These are phyloP conservation scores for Solea solea DNA, from an alignment of 2,113 vertebrate species.

Conservation along the genomic window DNA sequence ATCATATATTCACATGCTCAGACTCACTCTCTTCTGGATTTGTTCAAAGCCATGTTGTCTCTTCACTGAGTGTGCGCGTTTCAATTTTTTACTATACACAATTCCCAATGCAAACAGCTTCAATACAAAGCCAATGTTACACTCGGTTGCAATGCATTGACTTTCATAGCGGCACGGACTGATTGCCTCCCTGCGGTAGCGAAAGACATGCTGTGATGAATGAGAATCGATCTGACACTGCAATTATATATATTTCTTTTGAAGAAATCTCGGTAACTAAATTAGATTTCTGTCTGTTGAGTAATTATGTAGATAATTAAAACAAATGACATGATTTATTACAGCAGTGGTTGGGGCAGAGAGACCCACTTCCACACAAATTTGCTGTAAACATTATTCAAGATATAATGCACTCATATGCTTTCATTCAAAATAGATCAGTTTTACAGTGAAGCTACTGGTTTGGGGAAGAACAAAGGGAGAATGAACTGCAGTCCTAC, in stretches of 20 bases:
- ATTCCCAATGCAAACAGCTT: conserved; percentile 33
- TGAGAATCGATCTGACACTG: conserved; percentile 28
- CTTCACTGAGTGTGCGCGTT: neutral
- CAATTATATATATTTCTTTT: conserved; percentile 31
- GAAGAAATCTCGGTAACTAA: conserved; percentile 6
- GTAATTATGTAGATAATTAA: conserved; percentile 19
- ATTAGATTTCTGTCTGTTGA: conserved; percentile 20
- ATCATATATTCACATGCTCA: neutral
- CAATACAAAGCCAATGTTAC: conserved; percentile 40
- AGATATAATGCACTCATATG: neutral
- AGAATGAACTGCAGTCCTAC: conserved; percentile 19
- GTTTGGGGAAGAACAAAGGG: conserved; percentile 10
- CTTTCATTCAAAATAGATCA: conserved; percentile 9
- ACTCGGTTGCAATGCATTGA: conserved; percentile 40
- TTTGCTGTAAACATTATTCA: neutral
- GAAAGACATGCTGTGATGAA: conserved; percentile 56
- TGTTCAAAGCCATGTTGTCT: neutral
- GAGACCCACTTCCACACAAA: neutral
- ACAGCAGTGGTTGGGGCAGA: neutral
- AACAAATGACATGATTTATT: conserved; percentile 24
- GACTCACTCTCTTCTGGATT: neutral
- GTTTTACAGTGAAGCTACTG: neutral
- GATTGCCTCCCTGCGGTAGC: conserved; percentile 47
- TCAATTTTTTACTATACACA: conserved; percentile 10
- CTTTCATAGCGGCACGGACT: conserved; percentile 25